Evolutionary conservation across 2,888 invertebrate species (phyloP), one percentile per base, ranked within the genome.

Genomic region (Platynereis dumerilii): DNA sequence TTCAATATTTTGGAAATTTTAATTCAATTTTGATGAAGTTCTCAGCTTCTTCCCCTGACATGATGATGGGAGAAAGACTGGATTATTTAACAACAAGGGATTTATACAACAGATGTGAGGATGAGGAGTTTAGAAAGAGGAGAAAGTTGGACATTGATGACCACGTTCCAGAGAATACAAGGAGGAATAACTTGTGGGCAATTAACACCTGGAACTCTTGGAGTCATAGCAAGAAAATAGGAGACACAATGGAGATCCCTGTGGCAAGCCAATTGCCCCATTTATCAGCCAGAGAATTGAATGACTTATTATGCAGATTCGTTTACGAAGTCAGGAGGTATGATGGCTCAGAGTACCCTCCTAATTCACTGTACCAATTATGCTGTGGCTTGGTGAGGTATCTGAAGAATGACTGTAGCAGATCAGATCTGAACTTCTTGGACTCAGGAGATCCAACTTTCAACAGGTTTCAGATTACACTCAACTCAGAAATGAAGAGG

Each of bases 381-480:
- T 48, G 48, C 17, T 48, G 48, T 48, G 48, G 48, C 5, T 22
- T 48, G 48, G 20, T 48, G n/a, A n/a, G 48, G 22, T 22, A 48
- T 22, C n/a, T 48, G 48, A 48, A 22, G 48, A 48, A 48, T n/a
- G 48, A 48, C 17, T 48, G 48, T 22, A n/a, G 22, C 7, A n/a
- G 48, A 48, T 22, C n/a, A n/a, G 48, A 48, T 22, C 48, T 48
- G n/a, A n/a, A 48, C 48, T 48, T 48, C n/a, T 48, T 48, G 48
- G 48, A 48, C 22, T 22, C n/a, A n/a, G 22, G 22, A n/a, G 22
- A 48, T 48, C 20, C 22, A 22, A 22, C 22, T 48, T 48, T 48
- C n/a, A 5, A 48, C 22, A 5, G 7, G 20, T 48, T 48, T 22
- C 48, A 48, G n/a, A n/a, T 20, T 3, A 20, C 7, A 5, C 48